Evolutionary conservation across 2,113 vertebrate genomes (phyloP).

Genomic region (Notiomystis cincta): DNA sequence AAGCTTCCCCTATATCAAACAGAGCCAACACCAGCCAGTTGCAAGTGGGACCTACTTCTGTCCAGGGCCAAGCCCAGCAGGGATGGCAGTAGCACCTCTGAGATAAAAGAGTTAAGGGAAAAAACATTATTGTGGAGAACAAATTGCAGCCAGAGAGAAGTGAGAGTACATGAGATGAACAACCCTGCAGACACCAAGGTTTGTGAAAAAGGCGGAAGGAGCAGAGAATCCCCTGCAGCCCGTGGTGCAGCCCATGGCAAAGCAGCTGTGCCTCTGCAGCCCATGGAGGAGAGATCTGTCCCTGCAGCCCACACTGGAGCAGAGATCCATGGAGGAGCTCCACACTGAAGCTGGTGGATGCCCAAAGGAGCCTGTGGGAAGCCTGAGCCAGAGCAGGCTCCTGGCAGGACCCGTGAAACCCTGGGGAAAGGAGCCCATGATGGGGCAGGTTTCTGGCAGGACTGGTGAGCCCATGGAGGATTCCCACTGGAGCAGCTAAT

Average conservation of each 20-base stretch:
- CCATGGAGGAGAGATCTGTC: too few relatives aligned
- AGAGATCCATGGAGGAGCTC: neutral
- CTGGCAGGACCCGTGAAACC: neutral
- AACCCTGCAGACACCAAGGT: neutral
- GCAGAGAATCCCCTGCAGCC: neutral
- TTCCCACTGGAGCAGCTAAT: neutral
- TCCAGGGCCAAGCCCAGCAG: neutral
- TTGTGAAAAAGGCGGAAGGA: rapidly evolving
- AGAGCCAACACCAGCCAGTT: neutral
- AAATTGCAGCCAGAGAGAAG: neutral
- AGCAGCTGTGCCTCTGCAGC: neutral
- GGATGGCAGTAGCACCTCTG: neutral
- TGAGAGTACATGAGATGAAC: neutral
- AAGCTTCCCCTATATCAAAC: neutral
- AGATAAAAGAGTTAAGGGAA: neutral
- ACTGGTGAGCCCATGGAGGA: neutral
- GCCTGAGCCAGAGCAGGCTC: neutral
- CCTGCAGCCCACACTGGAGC: too few relatives aligned
- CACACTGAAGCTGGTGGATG: neutral
- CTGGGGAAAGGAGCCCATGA: neutral
- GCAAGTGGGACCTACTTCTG: neutral
- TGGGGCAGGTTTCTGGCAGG: neutral
- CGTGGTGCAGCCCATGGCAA: neutral
- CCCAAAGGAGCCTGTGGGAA: neutral
- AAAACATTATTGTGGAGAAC: neutral